These are phyloP conservation scores for Cheirogaleus medius DNA, from an alignment of 2,113 vertebrate species.

Conservation along the genomic window DNA sequence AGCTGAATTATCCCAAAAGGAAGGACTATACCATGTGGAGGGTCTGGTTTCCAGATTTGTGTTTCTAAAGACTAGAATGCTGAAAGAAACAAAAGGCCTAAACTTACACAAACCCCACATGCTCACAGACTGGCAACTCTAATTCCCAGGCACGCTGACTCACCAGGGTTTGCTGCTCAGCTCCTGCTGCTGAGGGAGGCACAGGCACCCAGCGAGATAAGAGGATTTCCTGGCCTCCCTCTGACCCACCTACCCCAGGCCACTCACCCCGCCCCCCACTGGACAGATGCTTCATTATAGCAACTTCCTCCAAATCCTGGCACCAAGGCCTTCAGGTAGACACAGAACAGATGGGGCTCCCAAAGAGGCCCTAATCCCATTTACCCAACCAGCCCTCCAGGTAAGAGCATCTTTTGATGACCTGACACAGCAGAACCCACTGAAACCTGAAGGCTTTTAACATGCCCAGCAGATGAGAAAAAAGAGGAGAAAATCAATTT, in stretches of 20 bases:
- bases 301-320: conserved; percentile 37
- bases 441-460: conserved; percentile 48
- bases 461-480: background rate
- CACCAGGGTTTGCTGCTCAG: conserved; percentile 56
- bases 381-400: background rate
- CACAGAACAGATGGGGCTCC: conserved; percentile 44
- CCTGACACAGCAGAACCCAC: conserved; percentile 39
- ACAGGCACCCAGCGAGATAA: background rate
- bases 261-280: background rate
- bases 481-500: background rate
- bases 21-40: conserved; percentile 60
- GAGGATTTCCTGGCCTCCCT: conserved; percentile 42
- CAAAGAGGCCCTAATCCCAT: conserved; percentile 49
- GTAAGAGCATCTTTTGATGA: conserved; percentile 56
- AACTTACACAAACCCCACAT: conserved; percentile 68
- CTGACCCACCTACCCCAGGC: conserved; percentile 22
- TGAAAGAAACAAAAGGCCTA: conserved; percentile 75
- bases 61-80: conserved; percentile 56
- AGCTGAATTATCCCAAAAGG: conserved; percentile 64
- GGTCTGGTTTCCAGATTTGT: conserved; percentile 72
- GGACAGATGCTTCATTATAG: background rate
- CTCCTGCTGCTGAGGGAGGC: conserved; percentile 21
- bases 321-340: background rate
- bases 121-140: conserved; percentile 56
- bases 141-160: conserved; percentile 43